Evolutionary conservation across 2,888 invertebrate genomes (phyloP).

Genomic region (Zelleria hepariella): DNA sequence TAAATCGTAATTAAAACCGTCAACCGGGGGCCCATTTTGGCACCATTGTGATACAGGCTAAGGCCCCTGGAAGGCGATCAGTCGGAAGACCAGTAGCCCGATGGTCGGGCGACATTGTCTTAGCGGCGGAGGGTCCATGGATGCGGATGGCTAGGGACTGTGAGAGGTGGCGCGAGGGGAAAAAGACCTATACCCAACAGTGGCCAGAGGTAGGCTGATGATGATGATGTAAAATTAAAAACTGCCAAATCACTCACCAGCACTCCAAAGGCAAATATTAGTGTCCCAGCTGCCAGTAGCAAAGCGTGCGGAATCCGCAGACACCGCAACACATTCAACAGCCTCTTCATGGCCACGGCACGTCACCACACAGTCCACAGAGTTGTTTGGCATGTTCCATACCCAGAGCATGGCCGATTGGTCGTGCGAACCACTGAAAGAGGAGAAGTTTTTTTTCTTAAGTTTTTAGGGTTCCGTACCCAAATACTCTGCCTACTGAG

Average conservation of each 20-base stretch:
- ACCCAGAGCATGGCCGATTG: constrained; percentile 93
- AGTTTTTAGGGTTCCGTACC: no score
- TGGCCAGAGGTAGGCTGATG: not conserved
- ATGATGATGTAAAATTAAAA: not conserved
- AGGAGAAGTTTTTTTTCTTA: no score
- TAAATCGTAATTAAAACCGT: no score
- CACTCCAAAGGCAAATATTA: constrained; percentile 92
- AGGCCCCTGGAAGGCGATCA: no score
- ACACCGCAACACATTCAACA: constrained; percentile 88
- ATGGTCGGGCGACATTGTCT: no score
- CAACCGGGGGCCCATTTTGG: no score
- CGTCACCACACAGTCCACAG: constrained; percentile 83
- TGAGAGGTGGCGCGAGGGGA: no score
- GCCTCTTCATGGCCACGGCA: constrained; percentile 94
- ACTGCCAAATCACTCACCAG: constrained; percentile 76
- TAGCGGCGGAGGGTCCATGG: no score
- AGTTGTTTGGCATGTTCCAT: constrained; percentile 82
- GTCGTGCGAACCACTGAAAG: constrained; percentile 90
- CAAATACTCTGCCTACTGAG: constrained; percentile 79
- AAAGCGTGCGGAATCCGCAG: constrained; percentile 72
- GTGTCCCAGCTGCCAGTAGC: constrained; percentile 96
- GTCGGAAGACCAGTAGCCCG: no score
- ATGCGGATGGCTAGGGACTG: no score
- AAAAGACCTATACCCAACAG: no score
- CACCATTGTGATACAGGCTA: no score